Evolutionary conservation across 1,140 invertebrate genomes (phyloP), one percentile per base, ranked within the genome.

Genomic region (Scaptodrosophila lebanonensis): DNA sequence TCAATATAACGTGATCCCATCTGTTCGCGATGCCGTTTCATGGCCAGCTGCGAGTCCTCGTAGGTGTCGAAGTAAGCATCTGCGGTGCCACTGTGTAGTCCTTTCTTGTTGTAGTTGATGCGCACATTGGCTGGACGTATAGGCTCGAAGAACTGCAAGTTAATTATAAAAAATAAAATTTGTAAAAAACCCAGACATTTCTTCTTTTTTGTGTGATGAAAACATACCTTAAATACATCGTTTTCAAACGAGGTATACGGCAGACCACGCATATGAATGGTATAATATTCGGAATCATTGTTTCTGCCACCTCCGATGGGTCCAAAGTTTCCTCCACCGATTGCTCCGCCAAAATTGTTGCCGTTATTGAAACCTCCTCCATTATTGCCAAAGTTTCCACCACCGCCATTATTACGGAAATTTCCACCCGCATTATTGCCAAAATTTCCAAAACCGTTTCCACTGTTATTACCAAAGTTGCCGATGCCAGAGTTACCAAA

Each of bases 1-100:
- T 97, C 95, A 87, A 97, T 96, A 66, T 97, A 97, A 83, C 96
- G 90, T 75, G 92, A 92, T 9, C 95, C 95, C 91, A 98, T 96
- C 75, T 95, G 92, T 79, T 95, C 91, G 79, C 93, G 91, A 77
- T 97, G 92, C 76, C 94, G 91, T 65, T 93, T 92, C 60, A 95
- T 89, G 44, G 94, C 95, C 62, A 90, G 88, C 50, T 93, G 90
- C 13, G 95, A 89, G 86, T 97, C 95, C 22, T 93, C 92, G 40
- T 93, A 91, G 54, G 91, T 90, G 27, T 91, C 91, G 84, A 97
- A 91, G 86, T 96, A 92, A 33, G 97, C 92, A 73, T 95, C 97
- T 20, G 95, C 95, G 87, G 97, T 96, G 8, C 96, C 96, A 88
- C 94, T 96, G 9, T 95, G 94, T 48, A 95, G 88, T 1, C 96